Evolutionary conservation across 2,888 invertebrate genomes (phyloP), one percentile per base, ranked within the genome.

Genomic region (Agelastica alni): DNA sequence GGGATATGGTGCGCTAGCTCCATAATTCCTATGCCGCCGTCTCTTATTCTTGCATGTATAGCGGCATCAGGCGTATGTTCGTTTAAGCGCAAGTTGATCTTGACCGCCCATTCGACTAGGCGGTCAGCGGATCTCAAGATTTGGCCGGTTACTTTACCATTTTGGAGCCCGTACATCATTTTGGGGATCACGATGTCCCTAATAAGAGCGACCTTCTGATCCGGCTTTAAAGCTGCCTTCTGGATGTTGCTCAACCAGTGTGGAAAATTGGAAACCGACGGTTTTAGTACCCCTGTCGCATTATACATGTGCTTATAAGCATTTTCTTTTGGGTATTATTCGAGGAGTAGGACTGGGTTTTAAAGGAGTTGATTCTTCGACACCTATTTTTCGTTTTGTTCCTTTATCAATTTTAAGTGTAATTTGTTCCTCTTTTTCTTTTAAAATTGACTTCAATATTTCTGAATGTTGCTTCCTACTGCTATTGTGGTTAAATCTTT

Each of bases 61-160:
- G 44, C 66, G 62, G 64, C 70, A 69, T 61, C 66, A 56, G 62
- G 68, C 59, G 52, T 70, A 63, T 60, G 69, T 4, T 77, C 76
- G 75, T 77, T 74, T 76, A 81, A 78, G 77, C 80, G 80, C 77
- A 80, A 76, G 67, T 75, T 72, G 5, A 41, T 18, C 39, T 64
- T 54, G 6, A 61, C 51, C 9, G 56, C 10, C 26, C 53, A 26
- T 1, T 39, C 45, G 6, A 57, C 28, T 2, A 54, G 16, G n/a
- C 48, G 32, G 20, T 61, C 59, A 2, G 41, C 52, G 2, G 43
- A 54, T 22, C 31, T 41, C 9, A 57, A 45, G 9, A 39, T 22
- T 6, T 34, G 53, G 0, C 55, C 48, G 0, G 65, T 64, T 0
- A 63, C 32, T 1, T 55, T 54, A 0, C 71, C 70, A 1, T 71